phyloP scores from a whole-genome alignment of 2,113 vertebrate genomes.

The Clarias batrachus region DNA sequence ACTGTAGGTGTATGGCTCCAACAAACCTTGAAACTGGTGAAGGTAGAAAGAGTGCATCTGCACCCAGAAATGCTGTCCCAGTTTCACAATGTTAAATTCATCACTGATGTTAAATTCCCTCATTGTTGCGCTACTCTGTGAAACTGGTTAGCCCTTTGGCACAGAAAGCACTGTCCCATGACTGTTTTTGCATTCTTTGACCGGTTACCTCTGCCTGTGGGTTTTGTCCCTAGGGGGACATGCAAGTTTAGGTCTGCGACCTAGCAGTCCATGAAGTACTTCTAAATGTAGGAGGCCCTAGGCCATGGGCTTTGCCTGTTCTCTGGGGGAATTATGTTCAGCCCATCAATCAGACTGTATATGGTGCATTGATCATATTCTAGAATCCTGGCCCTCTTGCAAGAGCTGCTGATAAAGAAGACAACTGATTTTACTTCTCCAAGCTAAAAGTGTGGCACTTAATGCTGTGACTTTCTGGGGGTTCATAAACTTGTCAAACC shows the following conservation, averaged over 20 bases:
- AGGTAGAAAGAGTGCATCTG: background rate
- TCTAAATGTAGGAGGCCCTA: background rate
- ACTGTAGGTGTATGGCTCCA: background rate
- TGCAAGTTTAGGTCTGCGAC: background rate
- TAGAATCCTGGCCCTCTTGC: background rate
- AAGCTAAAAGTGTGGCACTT: background rate
- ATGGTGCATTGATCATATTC: background rate
- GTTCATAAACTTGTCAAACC: background rate
- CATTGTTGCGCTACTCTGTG: background rate
- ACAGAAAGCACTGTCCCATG: background rate
- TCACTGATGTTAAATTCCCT: background rate
- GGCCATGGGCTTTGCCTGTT: background rate
- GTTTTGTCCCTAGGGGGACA: background rate
- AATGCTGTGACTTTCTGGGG: background rate
- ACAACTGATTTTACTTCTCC: background rate
- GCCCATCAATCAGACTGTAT: background rate
- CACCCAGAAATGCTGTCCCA: background rate
- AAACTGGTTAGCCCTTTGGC: background rate
- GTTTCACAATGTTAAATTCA: background rate
- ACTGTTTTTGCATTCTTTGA: background rate
- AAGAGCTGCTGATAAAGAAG: background rate
- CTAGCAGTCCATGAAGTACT: background rate
- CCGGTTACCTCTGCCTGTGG: background rate
- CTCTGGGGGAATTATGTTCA: background rate
- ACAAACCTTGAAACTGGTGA: background rate